Percentiles rank a stretch among this genome's conserved stretches.
Conservation (phyloP, 2,113 vertebrate species). For the Hipposideros armiger region DNA sequence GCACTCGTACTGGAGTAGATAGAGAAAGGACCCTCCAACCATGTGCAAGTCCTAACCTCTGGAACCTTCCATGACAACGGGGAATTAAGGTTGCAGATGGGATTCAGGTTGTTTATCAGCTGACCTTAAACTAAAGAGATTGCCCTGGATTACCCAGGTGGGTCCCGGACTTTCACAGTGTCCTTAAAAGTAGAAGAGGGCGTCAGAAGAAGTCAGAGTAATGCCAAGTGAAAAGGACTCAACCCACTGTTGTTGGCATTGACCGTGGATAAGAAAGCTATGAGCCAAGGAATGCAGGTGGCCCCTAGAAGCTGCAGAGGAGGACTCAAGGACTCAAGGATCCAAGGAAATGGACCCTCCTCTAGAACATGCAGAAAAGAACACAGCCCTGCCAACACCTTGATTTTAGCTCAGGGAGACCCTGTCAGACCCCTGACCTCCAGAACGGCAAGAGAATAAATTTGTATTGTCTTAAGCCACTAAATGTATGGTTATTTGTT, state of each 20-base stretch:
- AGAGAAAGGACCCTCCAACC: neutral
- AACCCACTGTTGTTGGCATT: neutral
- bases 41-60: neutral
- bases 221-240: neutral
- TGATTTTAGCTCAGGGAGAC: neutral
- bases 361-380: neutral
- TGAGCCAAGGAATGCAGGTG: neutral
- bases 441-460: neutral
- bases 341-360: neutral
- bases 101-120: neutral
- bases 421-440: neutral
- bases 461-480: neutral
- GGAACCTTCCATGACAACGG: neutral
- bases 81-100: neutral
- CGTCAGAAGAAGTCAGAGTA: neutral
- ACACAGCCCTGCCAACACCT: neutral
- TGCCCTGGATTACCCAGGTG: neutral
- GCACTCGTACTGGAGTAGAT: neutral
- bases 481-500: neutral
- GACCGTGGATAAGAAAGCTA: neutral
- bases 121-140: neutral
- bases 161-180: neutral
- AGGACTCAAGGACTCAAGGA: neutral
- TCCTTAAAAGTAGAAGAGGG: neutral
- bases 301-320: neutral